These are phyloP conservation scores for Caenorhabditis sinica DNA, from an alignment of 2,888 invertebrate genomes.

Conservation along the genomic window DNA sequence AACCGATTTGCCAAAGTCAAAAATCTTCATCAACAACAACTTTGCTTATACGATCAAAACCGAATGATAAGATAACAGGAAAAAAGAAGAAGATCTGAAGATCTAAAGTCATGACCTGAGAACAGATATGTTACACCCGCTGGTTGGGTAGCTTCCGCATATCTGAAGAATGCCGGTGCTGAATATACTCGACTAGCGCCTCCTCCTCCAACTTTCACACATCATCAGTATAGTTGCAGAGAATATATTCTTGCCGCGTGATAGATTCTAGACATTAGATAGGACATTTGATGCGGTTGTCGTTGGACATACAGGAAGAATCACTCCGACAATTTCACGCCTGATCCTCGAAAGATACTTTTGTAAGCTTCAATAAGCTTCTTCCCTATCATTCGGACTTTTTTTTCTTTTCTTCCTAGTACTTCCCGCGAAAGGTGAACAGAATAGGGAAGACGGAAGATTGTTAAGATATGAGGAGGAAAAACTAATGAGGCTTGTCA, in stretches of 20 bases:
- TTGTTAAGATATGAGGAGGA: slow-evolving; percentile 40
- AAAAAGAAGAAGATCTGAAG: slow-evolving; percentile 21
- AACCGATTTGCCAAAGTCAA: not conserved
- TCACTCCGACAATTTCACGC: slow-evolving; percentile 41
- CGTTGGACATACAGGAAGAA: not conserved
- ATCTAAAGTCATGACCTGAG: slow-evolving; percentile 38
- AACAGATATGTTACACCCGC: slow-evolving; percentile 13
- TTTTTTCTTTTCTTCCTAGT: not conserved
- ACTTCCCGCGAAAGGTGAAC: slow-evolving; percentile 31
- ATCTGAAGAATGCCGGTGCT: slow-evolving; percentile 30
- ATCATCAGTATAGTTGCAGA: slow-evolving; percentile 38
- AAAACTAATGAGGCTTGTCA: slow-evolving; percentile 62
- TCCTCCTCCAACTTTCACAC: slow-evolving; percentile 34
- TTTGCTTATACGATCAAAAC: not conserved
- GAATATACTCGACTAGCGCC: slow-evolving; percentile 44
- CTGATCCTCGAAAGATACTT: slow-evolving; percentile 50
- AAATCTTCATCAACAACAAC: not conserved
- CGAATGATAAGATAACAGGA: slow-evolving; percentile 30
- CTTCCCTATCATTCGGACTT: slow-evolving; percentile 15
- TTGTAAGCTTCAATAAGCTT: slow-evolving; percentile 57
- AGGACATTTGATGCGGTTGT: slow-evolving; percentile 4
- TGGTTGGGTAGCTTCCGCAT: slow-evolving; percentile 20
- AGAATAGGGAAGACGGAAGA: slow-evolving; percentile 46
- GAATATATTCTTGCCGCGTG: slow-evolving; percentile 23
- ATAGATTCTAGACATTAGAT: slow-evolving; percentile 9